Conservation (phyloP, 2,888 invertebrate species). For the Sclerodermus sp. region DNA sequence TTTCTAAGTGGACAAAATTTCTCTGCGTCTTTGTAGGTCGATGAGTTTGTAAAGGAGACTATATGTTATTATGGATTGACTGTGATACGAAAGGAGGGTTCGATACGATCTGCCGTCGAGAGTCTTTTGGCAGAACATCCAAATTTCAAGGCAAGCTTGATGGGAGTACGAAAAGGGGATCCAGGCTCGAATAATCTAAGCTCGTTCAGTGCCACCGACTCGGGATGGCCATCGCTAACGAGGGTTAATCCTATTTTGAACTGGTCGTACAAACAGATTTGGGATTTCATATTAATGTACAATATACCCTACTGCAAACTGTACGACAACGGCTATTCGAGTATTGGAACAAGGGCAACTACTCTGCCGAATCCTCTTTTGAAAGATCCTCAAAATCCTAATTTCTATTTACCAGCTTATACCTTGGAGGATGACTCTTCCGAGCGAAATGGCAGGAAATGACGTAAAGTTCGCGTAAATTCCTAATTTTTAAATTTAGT, state of each 20-base stretch:
- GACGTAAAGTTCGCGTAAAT: too few relatives aligned
- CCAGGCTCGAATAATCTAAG: conserved; percentile 73
- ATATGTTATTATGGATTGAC: conserved; percentile 73
- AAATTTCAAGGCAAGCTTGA: conserved; percentile 78
- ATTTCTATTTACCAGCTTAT: conserved; percentile 46
- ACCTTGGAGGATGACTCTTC: conserved; percentile 42
- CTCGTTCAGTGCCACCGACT: conserved; percentile 81
- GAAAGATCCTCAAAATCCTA: conserved; percentile 39
- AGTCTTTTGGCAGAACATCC: conserved; percentile 64
- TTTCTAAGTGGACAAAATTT: too few relatives aligned
- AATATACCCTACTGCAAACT: conserved; percentile 87
- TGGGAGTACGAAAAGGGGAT: conserved; percentile 91
- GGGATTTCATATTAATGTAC: conserved; percentile 80
- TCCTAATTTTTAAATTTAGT: too few relatives aligned
- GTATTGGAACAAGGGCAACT: conserved; percentile 42
- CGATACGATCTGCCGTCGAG: conserved; percentile 73
- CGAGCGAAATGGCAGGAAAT: conserved; percentile 45
- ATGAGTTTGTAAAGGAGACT: conserved; percentile 77
- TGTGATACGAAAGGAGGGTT: conserved; percentile 68
- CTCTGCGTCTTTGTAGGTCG: conserved; percentile 59
- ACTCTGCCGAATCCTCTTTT: conserved; percentile 49
- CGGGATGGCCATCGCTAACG: conserved; percentile 87
- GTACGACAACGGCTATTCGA: conserved; percentile 80
- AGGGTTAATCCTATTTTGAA: conserved; percentile 88
- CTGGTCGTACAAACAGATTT: conserved; percentile 90